These are phyloP conservation scores for Channallabes apus DNA, from an alignment of 2,797 vertebrate genomes.

Conservation along the genomic window DNA sequence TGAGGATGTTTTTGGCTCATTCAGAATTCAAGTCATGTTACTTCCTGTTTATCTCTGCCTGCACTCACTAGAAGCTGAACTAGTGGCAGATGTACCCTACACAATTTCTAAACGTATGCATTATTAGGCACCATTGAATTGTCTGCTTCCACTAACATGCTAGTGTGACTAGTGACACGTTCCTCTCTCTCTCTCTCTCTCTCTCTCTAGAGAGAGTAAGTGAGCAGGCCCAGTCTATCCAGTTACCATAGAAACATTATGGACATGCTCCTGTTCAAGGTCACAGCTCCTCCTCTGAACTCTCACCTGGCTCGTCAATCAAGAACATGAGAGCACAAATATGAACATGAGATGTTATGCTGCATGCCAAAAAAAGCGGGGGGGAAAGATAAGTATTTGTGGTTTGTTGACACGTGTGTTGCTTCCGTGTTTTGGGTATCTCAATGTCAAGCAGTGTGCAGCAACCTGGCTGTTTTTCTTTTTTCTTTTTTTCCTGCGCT, in stretches of 20 bases:
- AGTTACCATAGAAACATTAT: conserved; percentile 41
- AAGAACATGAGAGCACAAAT: conserved; percentile 17
- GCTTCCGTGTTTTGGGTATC: neutral
- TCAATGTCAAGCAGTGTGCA: neutral
- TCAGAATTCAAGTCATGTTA: neutral
- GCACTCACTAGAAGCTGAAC: neutral
- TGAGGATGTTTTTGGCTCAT: neutral
- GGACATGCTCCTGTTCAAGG: conserved; percentile 35
- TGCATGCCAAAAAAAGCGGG: too few species aligned
- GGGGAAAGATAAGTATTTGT: too few species aligned
- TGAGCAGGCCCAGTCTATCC: neutral
- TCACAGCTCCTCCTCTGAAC: conserved; percentile 18
- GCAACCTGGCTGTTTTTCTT: neutral
- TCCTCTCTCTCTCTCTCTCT: neutral
- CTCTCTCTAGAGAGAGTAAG: neutral
- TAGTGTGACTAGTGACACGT: too few species aligned
- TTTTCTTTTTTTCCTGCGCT: neutral
- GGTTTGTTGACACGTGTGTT: neutral
- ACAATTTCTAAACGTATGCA: neutral
- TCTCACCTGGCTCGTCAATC: conserved; percentile 51
- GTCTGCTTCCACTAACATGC: neutral
- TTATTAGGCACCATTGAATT: neutral
- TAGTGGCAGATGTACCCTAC: neutral
- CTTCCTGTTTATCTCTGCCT: neutral
- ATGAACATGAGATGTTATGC: neutral